Evolutionary conservation across 2,797 vertebrate species (phyloP), one percentile per base, ranked within the genome.

Genomic region (Myotis planiceps): DNA sequence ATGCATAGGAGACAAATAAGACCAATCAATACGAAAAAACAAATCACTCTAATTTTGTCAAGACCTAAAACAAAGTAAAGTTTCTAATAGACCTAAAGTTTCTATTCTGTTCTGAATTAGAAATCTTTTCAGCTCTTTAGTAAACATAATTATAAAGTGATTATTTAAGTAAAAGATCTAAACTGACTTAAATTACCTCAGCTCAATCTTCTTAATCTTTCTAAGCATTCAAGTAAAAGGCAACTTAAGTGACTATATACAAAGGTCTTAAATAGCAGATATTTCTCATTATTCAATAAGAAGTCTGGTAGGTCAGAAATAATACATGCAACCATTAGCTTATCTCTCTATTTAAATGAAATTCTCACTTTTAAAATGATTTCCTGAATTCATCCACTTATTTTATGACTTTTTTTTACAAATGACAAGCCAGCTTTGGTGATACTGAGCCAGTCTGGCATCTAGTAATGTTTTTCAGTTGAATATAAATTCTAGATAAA

Each of bases 401-500:
- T 87, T 87, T 96, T 92, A 91, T 63, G 63, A 69, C 12, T 9
- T 87, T 60, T 14, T 45, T 81, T 92, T 49, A 92, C 21, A 96
- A 91, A 63, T 83, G n/a, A 47, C 14, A 81, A 14, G 14, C 13
- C 72, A 47, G 34, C 13, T 88, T 87, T 81, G 78, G n/a, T 78
- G 81, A 82, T 84, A 81, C 5, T 63, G 63, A 90, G 53, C 80
- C 72, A 80, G 71, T 53, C 13, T 51, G 34, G 63, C n/a, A 92
- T 69, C 39, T 74, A 66, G 49, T 51, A 88, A 45, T 51, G 49
- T 91, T 92, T 82, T 49, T 53, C 32, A 74, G 25, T 81, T 89
- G 78, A 96, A 83, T 86, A 91, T 84, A 92, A 93, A 94, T 93
- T 92, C 60, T n/a, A 84, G 10, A 39, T 90, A 94, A 96, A 94